Percentiles rank a stretch among this genome's conserved stretches.
Evolutionary conservation across 2,888 invertebrate genomes (phyloP).

Genomic region (Aphodius sticticus): DNA sequence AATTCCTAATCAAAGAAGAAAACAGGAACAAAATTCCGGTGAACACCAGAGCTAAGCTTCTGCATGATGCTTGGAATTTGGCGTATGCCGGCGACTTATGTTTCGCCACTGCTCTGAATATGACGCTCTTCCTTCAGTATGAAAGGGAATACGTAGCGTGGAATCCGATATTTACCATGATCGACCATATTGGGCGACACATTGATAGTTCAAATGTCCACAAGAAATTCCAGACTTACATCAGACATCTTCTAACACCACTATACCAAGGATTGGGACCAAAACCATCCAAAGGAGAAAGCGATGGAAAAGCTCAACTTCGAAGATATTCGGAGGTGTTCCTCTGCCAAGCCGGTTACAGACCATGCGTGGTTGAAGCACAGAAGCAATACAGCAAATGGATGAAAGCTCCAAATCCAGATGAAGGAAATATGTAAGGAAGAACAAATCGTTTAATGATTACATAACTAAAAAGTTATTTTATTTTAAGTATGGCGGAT

Average conservation of each 20-base stretch:
- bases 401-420: conserved; percentile 77
- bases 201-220: conserved; percentile 72
- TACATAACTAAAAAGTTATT: neutral
- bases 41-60: conserved; percentile 75
- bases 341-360: conserved; percentile 78
- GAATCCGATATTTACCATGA: conserved; percentile 84
- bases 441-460: neutral
- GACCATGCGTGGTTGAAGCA: conserved; percentile 79
- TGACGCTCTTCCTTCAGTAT: conserved; percentile 78
- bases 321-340: conserved; percentile 74
- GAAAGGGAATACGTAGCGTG: conserved; percentile 81
- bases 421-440: conserved; percentile 82
- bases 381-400: conserved; percentile 76
- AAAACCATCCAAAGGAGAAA: conserved; percentile 65
- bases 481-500: conserved; percentile 69
- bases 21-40: conserved; percentile 70
- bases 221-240: conserved; percentile 80
- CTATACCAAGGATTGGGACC: conserved; percentile 74
- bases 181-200: conserved; percentile 80
- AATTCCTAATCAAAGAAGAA: conserved; percentile 67
- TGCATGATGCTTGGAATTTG: conserved; percentile 82
- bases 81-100: conserved; percentile 80
- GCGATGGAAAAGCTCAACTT: conserved; percentile 73
- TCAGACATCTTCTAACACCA: conserved; percentile 72
- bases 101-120: conserved; percentile 78